Evolutionary conservation across 2,113 vertebrate genomes (phyloP), one percentile per base, ranked within the genome.

Genomic region (Rutilus rutilus): DNA sequence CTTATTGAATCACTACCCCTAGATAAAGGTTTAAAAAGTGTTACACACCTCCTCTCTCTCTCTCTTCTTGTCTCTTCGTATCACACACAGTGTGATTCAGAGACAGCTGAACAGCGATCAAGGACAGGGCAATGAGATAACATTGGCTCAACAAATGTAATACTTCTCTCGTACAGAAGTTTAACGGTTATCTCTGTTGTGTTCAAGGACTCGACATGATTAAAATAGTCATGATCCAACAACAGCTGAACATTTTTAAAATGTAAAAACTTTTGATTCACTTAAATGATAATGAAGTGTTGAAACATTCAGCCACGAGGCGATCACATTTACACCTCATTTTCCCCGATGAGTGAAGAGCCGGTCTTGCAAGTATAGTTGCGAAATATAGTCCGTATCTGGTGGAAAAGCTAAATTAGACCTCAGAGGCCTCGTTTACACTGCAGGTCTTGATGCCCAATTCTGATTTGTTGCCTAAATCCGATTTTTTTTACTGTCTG

Each of bases 101-200:
- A 83, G n/a, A 52, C 64, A 73, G 73, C 39, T 77, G 83, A 77
- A 42, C 5, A 45, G 75, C 47, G 23, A 52, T 85, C 78, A 74
- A 78, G 80, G 87, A 86, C 74, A 75, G 57, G 80, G 77, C 82
- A 75, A 74, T 82, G 27, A 83, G 60, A 79, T 82, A 77, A 77
- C 65, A 82, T 6, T 23, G 78, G 71, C 36, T 42, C 2, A 33
- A 71, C 19, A 81, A 85, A 87, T 80, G 50, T 87, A 81, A 85
- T 83, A 62, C 77, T 36, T 64, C 11, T 52, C 36, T 39, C 45
- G 23, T 42, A 47, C 42, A 78, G 62, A 83, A 71, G 30, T 88
- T 11, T 73, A 59, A 75, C 30, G 39, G 36, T 82, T 84, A 67
- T 76, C 25, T 25, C 54, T 21, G 39, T 59, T 82, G 30, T 75